phyloP scores from a whole-genome alignment of 2,888 invertebrate genomes.

The Synergus gifuensis region DNA sequence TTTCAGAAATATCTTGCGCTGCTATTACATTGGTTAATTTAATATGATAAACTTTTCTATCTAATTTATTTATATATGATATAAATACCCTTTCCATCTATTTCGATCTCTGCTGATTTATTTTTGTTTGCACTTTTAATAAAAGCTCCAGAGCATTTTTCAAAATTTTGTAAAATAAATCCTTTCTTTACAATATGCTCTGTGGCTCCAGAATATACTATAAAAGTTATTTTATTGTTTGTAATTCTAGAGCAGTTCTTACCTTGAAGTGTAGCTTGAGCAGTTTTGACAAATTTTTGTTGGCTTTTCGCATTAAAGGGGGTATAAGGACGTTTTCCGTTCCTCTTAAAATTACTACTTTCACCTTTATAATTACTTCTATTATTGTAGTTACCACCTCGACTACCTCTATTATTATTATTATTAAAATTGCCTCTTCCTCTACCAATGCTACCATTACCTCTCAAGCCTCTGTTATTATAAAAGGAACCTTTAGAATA shows the following conservation, averaged over 20 bases:
- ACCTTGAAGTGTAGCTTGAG: background rate
- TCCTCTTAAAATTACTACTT: background rate
- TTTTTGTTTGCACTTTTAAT: conserved; percentile 38
- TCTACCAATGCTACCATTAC: background rate
- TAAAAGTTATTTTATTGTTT: too few species aligned
- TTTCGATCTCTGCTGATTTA: conserved; percentile 9
- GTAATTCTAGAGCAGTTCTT: too few species aligned
- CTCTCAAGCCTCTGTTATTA: background rate
- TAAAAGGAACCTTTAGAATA: background rate
- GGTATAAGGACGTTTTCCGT: background rate
- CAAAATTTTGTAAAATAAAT: background rate
- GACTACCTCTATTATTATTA: too few species aligned
- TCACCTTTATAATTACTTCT: background rate
- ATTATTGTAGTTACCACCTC: background rate
- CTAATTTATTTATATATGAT: background rate
- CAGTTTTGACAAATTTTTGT: background rate
- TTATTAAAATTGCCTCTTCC: conserved; percentile 8
- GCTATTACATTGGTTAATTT: conserved; percentile 27
- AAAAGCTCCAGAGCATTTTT: background rate
- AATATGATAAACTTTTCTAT: background rate
- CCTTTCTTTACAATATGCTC: conserved; percentile 20
- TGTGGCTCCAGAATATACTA: conserved; percentile 1
- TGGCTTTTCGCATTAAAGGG: background rate
- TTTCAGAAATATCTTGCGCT: background rate
- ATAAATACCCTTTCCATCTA: conserved; percentile 39